Percentiles rank a stretch among this genome's conserved stretches.
phyloP scores from a whole-genome alignment of 2,797 vertebrate species.

The Danio albolineatus region DNA sequence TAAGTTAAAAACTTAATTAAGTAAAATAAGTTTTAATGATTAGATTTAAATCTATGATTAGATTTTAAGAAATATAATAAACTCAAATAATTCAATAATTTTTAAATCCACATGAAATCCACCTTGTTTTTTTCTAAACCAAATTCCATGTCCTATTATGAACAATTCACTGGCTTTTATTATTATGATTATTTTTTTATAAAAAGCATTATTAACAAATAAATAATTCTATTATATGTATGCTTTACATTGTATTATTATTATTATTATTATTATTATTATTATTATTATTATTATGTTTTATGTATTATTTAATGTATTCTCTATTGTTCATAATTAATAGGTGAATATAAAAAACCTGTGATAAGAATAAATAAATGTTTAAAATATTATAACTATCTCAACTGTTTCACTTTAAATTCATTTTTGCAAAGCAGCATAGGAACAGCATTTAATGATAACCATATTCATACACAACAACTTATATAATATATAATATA shows the following conservation, averaged over 20 bases:
- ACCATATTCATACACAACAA: slow-evolving; percentile 8
- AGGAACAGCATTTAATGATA: neutral
- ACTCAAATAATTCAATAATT: neutral
- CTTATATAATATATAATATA: slow-evolving; percentile 1
- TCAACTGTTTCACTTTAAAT: neutral
- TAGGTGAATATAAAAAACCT: neutral
- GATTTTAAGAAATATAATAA: too few relatives aligned
- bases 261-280: too few relatives aligned
- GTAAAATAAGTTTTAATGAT: too few relatives aligned
- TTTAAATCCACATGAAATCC: neutral
- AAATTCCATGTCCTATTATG: neutral
- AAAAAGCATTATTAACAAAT: too few relatives aligned
- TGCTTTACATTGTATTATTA: too few relatives aligned
- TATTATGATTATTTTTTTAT: neutral
- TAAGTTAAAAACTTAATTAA: too few relatives aligned
- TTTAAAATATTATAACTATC: neutral
- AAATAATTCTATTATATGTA: too few relatives aligned
- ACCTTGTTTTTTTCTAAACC: neutral
- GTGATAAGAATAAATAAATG: neutral
- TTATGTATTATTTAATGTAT: too few relatives aligned
- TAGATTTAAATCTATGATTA: too few relatives aligned
- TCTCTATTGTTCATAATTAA: too few relatives aligned
- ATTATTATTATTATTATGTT: too few relatives aligned
- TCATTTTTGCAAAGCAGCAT: neutral
- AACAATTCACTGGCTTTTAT: neutral